A percentile compares a stretch with the other conserved stretches of the same genome.
phyloP scores from a whole-genome alignment of 2,888 invertebrate species.

The Odontocolon sp. region DNA sequence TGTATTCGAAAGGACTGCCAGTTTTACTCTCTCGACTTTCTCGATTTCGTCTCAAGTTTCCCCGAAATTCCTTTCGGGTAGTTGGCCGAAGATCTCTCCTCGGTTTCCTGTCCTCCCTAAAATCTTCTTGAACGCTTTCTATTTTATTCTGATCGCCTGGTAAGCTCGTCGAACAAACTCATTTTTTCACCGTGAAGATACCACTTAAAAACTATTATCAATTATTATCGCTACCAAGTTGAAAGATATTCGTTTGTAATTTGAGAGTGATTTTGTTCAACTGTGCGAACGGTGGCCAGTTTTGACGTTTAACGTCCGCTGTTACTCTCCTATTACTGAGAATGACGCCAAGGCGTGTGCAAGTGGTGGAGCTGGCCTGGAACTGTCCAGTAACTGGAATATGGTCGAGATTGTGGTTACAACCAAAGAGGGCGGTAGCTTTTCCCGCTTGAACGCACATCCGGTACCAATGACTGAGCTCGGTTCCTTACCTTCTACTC shows the following conservation, averaged over 20 bases:
- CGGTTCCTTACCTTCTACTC: slow-evolving; percentile 65
- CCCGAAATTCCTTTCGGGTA: slow-evolving; percentile 10
- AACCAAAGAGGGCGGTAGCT: slow-evolving; percentile 21
- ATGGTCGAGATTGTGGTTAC: neutral
- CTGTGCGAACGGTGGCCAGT: neutral
- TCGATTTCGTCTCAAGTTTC: neutral
- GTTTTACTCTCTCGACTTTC: neutral
- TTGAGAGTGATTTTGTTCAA: slow-evolving; percentile 18
- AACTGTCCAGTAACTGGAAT: slow-evolving; percentile 1
- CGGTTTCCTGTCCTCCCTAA: neutral
- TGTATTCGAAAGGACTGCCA: neutral
- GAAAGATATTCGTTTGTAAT: too few species aligned
- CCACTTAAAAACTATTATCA: slow-evolving; percentile 20
- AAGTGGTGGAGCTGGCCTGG: slow-evolving; percentile 20
- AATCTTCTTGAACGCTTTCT: slow-evolving; percentile 63
- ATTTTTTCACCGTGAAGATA: slow-evolving; percentile 70
- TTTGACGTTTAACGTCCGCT: slow-evolving; percentile 45
- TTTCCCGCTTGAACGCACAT: slow-evolving; percentile 41
- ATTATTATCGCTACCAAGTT: slow-evolving; percentile 65
- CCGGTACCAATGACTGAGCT: slow-evolving; percentile 26
- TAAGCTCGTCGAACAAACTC: slow-evolving; percentile 67
- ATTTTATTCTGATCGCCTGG: slow-evolving; percentile 69
- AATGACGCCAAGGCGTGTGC: slow-evolving; percentile 44
- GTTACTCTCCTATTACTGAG: slow-evolving; percentile 70
- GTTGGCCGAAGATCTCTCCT: too few species aligned